Conservation (phyloP, 2,888 invertebrate genomes). For the Synergus gifuensis region DNA sequence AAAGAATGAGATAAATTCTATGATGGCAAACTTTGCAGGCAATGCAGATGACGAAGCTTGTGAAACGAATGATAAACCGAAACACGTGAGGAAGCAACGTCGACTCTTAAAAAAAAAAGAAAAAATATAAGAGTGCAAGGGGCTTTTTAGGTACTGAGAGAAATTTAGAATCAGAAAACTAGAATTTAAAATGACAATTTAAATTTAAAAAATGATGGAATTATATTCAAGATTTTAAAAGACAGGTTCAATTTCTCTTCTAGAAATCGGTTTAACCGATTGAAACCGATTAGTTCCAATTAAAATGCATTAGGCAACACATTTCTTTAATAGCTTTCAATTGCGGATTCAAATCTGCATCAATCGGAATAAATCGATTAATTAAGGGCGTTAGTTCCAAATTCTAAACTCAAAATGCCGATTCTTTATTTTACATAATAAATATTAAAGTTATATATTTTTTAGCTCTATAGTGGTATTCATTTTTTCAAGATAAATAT, state of each 20-base stretch:
- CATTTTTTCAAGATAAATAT: too few species aligned
- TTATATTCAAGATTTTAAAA: too few species aligned
- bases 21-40: background rate
- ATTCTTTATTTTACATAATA: too few species aligned
- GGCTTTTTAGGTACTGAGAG: background rate
- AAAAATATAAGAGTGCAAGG: background rate
- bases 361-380: too few species aligned
- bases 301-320: too few species aligned
- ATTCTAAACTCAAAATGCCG: too few species aligned
- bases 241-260: background rate
- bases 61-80: background rate
- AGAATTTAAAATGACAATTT: background rate
- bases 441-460: too few species aligned
- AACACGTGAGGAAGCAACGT: background rate
- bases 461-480: too few species aligned
- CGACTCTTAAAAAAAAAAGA: background rate
- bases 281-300: background rate
- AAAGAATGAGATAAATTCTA: constrained; percentile 38
- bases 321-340: too few species aligned
- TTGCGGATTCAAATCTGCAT: too few species aligned
- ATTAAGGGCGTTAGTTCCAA: too few species aligned
- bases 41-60: background rate
- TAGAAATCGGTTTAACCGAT: background rate
- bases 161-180: too few species aligned
- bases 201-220: background rate